Evolutionary conservation across 2,113 vertebrate genomes (phyloP).

Genomic region (Himantopus leucocephalus): DNA sequence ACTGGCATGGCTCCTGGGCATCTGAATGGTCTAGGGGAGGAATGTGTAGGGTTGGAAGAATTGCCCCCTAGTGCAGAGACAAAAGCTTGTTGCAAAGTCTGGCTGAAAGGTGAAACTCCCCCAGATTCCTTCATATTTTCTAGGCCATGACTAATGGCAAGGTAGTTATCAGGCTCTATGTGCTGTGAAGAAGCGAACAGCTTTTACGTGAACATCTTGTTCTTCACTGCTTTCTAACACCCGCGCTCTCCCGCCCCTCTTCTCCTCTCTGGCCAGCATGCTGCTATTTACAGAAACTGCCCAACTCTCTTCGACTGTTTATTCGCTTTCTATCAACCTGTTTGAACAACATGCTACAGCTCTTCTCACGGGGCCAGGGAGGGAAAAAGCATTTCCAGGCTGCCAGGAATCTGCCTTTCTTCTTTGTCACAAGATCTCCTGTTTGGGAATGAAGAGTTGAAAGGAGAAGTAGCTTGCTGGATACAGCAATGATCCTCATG

Average conservation of each 20-base stretch:
- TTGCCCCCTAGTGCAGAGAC: neutral
- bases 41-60: neutral
- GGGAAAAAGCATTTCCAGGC: neutral
- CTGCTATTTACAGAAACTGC: conserved; percentile 54
- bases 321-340: conserved; percentile 63
- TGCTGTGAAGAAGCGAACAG: conserved; percentile 2
- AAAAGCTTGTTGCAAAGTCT: neutral
- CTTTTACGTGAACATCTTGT: conserved; percentile 30
- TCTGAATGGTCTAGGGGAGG: neutral
- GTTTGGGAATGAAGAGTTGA: conserved; percentile 51
- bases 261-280: neutral
- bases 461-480: conserved; percentile 58
- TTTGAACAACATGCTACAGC: conserved; percentile 57
- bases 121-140: neutral
- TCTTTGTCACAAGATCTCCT: conserved; percentile 29
- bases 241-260: neutral
- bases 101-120: neutral
- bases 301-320: conserved; percentile 33
- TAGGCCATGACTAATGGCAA: neutral
- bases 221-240: neutral
- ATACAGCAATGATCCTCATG: conserved; percentile 35
- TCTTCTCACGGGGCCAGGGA: neutral
- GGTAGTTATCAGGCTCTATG: neutral
- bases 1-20: neutral
- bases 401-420: conserved; percentile 18